A percentile compares a stretch with the other conserved stretches of the same genome.
Evolutionary conservation across 2,888 invertebrate species (phyloP).

Genomic region (Drosophila algonquin): DNA sequence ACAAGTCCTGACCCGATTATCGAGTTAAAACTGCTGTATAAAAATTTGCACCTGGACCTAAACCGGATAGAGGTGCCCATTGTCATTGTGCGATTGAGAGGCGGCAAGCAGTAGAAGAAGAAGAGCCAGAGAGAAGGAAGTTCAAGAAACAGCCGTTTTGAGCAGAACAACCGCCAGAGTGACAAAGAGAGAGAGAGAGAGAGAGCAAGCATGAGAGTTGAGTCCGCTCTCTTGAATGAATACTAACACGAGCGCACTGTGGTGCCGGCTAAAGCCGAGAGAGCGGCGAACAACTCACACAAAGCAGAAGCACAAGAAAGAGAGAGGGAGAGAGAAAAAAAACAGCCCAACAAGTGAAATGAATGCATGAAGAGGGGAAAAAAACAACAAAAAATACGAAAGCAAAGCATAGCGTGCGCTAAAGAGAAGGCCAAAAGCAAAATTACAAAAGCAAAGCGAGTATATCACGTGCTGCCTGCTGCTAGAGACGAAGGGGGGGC

Average conservation of each 20-base stretch:
- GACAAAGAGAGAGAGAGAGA: slow-evolving; percentile 10
- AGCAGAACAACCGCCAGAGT: slow-evolving; percentile 47
- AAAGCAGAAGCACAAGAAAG: slow-evolving; percentile 26
- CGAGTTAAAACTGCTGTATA: slow-evolving; percentile 76
- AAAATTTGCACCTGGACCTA: slow-evolving; percentile 78
- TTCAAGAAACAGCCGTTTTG: slow-evolving; percentile 1
- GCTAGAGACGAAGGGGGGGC: slow-evolving; percentile 41
- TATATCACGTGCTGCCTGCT: slow-evolving; percentile 77
- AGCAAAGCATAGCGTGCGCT: slow-evolving; percentile 70
- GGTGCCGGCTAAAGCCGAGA: slow-evolving; percentile 44
- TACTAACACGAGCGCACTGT: slow-evolving; percentile 4
- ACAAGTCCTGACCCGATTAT: slow-evolving; percentile 74
- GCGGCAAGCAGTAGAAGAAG: neutral
- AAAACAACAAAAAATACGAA: slow-evolving; percentile 59
- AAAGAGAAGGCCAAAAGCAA: slow-evolving; percentile 68
- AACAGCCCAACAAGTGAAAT: slow-evolving; percentile 77
- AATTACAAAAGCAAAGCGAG: slow-evolving; percentile 77
- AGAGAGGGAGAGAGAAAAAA: slow-evolving; percentile 47
- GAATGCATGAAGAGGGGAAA: slow-evolving; percentile 34
- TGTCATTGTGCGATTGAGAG: slow-evolving; percentile 58
- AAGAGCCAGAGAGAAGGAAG: neutral
- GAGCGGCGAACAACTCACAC: slow-evolving; percentile 25
- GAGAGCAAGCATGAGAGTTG: neutral
- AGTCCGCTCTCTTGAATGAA: slow-evolving; percentile 13
- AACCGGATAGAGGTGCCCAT: slow-evolving; percentile 71